A percentile compares a stretch with the other conserved stretches of the same genome.
Conservation (phyloP, 2,888 invertebrate species). For the Cryptosula pallasiana region DNA sequence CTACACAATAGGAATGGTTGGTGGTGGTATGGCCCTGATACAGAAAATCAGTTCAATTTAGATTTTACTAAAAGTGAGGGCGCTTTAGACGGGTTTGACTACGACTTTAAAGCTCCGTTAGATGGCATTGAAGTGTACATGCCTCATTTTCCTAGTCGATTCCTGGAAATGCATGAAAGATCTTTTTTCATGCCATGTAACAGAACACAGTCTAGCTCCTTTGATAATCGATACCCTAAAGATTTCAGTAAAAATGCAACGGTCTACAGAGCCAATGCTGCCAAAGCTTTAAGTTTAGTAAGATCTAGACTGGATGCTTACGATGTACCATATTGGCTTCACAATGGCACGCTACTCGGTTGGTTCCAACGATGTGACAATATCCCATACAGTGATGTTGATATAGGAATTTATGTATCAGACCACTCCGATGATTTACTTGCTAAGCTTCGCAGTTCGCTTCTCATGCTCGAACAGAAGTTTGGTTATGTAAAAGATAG, state of each 20-base stretch:
- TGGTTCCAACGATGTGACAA: slow-evolving; percentile 59
- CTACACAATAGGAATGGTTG: neutral
- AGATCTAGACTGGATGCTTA: slow-evolving; percentile 54
- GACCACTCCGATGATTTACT: slow-evolving; percentile 55
- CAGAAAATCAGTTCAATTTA: neutral
- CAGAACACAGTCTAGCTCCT: slow-evolving; percentile 49
- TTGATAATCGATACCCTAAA: slow-evolving; percentile 45
- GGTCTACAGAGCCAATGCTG: slow-evolving; percentile 53
- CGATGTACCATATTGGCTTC: slow-evolving; percentile 57
- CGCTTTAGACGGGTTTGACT: neutral
- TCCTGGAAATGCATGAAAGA: slow-evolving; percentile 44
- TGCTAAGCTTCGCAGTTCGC: slow-evolving; percentile 51
- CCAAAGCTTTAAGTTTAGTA: slow-evolving; percentile 53
- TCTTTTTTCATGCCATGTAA: slow-evolving; percentile 56
- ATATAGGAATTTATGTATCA: slow-evolving; percentile 57
- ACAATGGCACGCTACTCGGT: slow-evolving; percentile 57
- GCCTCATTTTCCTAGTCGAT: slow-evolving; percentile 44
- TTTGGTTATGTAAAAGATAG: slow-evolving; percentile 59
- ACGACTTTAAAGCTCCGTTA: slow-evolving; percentile 30
- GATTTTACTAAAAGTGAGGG: neutral
- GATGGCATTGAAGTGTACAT: slow-evolving; percentile 40
- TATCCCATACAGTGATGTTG: slow-evolving; percentile 58
- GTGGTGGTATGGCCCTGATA: neutral
- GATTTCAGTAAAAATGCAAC: slow-evolving; percentile 44
- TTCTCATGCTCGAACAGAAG: slow-evolving; percentile 54